A percentile compares a stretch with the other conserved stretches of the same genome.
Conservation (phyloP, 2,113 vertebrate genomes). For the Malurus melanocephalus region DNA sequence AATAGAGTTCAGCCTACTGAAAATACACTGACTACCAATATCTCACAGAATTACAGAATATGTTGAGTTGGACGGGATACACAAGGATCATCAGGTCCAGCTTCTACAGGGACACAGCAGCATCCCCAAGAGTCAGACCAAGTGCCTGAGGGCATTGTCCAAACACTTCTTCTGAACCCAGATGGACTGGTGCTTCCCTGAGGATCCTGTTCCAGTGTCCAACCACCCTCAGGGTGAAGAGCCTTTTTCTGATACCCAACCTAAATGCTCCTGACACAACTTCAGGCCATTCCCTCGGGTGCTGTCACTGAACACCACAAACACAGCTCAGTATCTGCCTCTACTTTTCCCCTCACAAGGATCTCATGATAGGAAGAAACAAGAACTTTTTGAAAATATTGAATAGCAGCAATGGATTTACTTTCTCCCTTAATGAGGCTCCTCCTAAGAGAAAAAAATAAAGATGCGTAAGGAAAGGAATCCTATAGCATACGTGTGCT, state of each 20-base stretch:
- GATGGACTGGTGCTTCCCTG: not conserved
- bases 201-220: not conserved
- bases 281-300: not conserved
- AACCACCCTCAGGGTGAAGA: accelerated
- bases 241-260: accelerated
- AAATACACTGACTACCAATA: not conserved
- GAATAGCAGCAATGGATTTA: not conserved
- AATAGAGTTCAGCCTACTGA: not conserved
- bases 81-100: not conserved
- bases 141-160: not conserved
- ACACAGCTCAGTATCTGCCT: not conserved
- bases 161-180: not conserved
- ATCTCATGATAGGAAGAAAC: not conserved
- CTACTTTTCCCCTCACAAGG: not conserved
- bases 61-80: not conserved
- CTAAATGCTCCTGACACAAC: not conserved
- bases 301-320: not conserved
- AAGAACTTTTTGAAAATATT: not conserved
- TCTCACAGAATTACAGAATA: not conserved
- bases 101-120: not conserved
- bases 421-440: not conserved
- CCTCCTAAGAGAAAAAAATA: not conserved
- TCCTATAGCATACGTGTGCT: not conserved
- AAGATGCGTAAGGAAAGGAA: not conserved
- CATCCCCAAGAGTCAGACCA: not conserved